Base-by-base conservation (phyloP, 2,113 vertebrate species). In the Sclerurus mexicanus region DNA sequence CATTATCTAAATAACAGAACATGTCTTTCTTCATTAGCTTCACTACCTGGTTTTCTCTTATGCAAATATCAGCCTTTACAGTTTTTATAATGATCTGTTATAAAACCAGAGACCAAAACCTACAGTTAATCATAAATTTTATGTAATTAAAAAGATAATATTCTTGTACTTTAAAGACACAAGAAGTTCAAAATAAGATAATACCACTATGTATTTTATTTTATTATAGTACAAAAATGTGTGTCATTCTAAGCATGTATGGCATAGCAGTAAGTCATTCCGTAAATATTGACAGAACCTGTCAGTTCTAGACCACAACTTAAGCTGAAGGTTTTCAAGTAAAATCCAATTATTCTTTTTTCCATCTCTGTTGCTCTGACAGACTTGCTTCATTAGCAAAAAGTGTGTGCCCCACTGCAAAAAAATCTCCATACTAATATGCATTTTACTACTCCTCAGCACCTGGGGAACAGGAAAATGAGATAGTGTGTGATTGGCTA, bases 331-430 rank as follows among this genome's bases (percentile, higher is more conserved):
- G 3, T 87, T 95, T 94, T 93, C 92, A 63, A 85, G 42, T 44
- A 74, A 83, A 50, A 80, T 95, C 67, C 72, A 96, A 94, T 97
- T 95, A 95, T 12, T 18, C 39, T 55, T 88, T 87, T 55, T 90
- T 74, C 72, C 27, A 69, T 86, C 42, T 93, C 44, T 68, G 46
- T 71, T 94, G 18, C 22, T 92, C 39, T 90, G 82, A 85, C 63
- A 94, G 89, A 80, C 39, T 94, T 96, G 78, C 74, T 96, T 94
- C 67, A 94, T 94, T 93, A 93, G 68, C 71, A 96, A 90, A 93
- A 95, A 28, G 4, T 80, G 24, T 81, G 59, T 67, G 79, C 13
- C 25, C 53, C 67, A 16, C 25, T 88, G 93, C 50, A 96, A 96
- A 90, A 52, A 93, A 60, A 83, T 91, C 42, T 86, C 59, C 72